phyloP scores from a whole-genome alignment of 2,113 vertebrate species.

The Gila orcuttii region DNA sequence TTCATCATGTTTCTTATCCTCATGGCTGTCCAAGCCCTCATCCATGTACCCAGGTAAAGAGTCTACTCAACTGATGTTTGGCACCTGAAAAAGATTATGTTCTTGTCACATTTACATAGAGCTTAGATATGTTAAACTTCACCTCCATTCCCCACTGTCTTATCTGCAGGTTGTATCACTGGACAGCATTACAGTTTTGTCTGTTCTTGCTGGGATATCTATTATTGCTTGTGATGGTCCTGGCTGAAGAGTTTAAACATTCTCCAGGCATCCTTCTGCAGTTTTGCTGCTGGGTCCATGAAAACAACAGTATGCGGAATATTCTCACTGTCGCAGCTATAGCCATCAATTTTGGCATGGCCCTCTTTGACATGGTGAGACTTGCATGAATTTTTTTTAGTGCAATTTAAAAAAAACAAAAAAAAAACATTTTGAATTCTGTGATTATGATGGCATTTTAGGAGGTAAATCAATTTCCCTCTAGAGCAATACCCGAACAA shows the following conservation, averaged over 20 bases:
- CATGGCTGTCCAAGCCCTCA: conserved; percentile 87
- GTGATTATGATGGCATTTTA: not conserved
- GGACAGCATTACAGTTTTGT: conserved; percentile 84
- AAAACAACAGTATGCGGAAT: conserved; percentile 90
- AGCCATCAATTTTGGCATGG: conserved; percentile 88
- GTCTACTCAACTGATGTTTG: not conserved
- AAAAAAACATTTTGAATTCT: not conserved
- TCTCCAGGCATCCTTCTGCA: conserved; percentile 84
- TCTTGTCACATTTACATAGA: not conserved
- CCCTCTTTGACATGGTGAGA: conserved; percentile 91
- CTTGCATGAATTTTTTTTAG: not conserved
- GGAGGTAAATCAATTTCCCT: not conserved
- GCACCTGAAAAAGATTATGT: not conserved
- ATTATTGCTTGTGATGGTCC: conserved; percentile 85
- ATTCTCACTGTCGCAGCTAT: conserved; percentile 91
- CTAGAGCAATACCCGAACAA: not conserved
- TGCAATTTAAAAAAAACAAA: not conserved
- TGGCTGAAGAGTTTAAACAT: conserved; percentile 92
- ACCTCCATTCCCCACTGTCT: not conserved
- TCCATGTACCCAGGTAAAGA: conserved; percentile 70
- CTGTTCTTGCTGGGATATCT: conserved; percentile 86
- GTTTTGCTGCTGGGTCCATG: conserved; percentile 95
- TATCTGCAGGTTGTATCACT: conserved; percentile 77
- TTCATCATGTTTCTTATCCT: conserved; percentile 94
- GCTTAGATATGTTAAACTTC: not conserved